Percentiles rank a stretch among this genome's conserved stretches.
Conservation (phyloP, 2,888 invertebrate species). For the Icerya purchasi region DNA sequence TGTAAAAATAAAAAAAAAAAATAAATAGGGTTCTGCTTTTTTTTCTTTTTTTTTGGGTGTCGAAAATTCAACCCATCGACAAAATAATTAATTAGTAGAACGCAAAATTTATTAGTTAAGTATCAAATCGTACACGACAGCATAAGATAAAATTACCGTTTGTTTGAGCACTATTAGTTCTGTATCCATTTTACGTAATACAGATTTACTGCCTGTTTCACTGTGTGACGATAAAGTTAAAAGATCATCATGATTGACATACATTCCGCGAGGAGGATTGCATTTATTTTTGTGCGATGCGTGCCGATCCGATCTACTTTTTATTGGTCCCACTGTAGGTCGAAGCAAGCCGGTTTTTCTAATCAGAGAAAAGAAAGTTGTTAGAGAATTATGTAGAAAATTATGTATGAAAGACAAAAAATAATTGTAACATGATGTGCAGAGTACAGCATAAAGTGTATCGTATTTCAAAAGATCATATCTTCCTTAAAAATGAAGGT, state of each 20-base stretch:
- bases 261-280: conserved; percentile 88
- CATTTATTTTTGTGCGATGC: conserved; percentile 32
- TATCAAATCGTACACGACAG: not conserved
- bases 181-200: conserved; percentile 78
- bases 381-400: too few species aligned
- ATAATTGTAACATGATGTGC: too few species aligned
- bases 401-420: too few species aligned
- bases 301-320: conserved; percentile 26
- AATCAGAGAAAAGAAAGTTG: too few species aligned
- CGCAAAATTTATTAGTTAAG: not conserved
- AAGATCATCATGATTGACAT: conserved; percentile 92
- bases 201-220: conserved; percentile 51
- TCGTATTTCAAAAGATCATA: too few species aligned
- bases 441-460: not conserved
- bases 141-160: conserved; percentile 53
- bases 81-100: too few species aligned
- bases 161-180: conserved; percentile 85
- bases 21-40: too few species aligned
- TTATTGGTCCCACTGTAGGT: conserved; percentile 48
- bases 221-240: conserved; percentile 69
- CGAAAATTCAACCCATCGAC: too few species aligned
- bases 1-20: too few species aligned
- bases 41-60: too few species aligned
- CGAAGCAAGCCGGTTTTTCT: conserved; percentile 63
- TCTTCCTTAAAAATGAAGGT: too few species aligned